Evolutionary conservation across 1,140 invertebrate species (phyloP).

Genomic region (Contarinia nasturtii): DNA sequence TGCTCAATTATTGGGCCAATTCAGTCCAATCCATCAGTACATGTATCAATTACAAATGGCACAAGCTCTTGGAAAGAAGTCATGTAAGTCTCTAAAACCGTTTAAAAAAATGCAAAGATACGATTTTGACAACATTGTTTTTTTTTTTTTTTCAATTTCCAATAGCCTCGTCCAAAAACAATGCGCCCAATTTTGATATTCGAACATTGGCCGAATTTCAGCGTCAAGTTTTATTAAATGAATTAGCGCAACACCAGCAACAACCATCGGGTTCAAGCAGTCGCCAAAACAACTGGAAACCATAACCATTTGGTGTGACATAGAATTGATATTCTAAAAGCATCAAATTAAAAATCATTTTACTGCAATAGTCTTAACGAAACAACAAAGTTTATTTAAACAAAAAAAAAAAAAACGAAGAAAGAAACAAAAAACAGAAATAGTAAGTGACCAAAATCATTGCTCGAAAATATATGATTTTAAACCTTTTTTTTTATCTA

Average conservation of each 20-base stretch:
- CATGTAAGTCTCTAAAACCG: background rate
- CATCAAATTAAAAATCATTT: too few relatives aligned
- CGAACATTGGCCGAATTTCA: conserved; percentile 76
- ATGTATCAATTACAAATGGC: conserved; percentile 74
- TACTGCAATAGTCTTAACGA: too few relatives aligned
- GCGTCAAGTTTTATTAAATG: conserved; percentile 87
- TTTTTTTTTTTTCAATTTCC: conserved; percentile 18
- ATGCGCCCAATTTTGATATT: conserved; percentile 45
- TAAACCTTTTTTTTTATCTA: too few relatives aligned
- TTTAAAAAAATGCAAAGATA: background rate
- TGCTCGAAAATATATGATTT: too few relatives aligned
- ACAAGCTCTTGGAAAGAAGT: conserved; percentile 31
- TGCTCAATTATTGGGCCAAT: conserved; percentile 68
- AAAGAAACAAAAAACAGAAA: too few relatives aligned
- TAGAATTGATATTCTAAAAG: too few relatives aligned
- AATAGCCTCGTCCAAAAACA: conserved; percentile 24
- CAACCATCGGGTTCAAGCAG: conserved; percentile 13
- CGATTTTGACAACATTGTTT: background rate
- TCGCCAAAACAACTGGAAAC: conserved; percentile 25
- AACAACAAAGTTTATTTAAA: too few relatives aligned
- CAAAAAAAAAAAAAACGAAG: too few relatives aligned
- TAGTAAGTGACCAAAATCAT: too few relatives aligned
- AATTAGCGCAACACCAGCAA: conserved; percentile 54
- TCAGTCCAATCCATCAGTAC: conserved; percentile 57
- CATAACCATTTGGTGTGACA: conserved; percentile 9